Evolutionary conservation across 2,797 vertebrate species (phyloP).

Genomic region (Molossus molossus): DNA sequence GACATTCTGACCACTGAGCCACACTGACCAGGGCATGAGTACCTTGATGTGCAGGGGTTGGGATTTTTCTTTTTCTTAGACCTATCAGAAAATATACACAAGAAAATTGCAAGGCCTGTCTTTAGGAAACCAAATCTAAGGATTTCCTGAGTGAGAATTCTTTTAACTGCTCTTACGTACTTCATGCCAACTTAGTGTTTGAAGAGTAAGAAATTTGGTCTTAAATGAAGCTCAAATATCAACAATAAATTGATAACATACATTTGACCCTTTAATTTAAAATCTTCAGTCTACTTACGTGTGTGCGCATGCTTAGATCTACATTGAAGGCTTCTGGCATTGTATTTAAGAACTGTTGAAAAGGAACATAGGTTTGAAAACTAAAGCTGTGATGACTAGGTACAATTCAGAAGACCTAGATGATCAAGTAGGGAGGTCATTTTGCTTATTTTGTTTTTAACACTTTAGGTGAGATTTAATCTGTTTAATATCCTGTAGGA

Average conservation of each 20-base stretch:
- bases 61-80: background rate
- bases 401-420: background rate
- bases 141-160: conserved; percentile 16
- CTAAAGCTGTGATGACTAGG: background rate
- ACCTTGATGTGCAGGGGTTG: background rate
- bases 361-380: conserved; percentile 46
- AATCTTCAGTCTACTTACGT: background rate
- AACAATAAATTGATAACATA: conserved; percentile 50
- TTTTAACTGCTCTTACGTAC: background rate
- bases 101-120: background rate
- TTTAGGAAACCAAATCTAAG: conserved; percentile 56
- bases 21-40: background rate
- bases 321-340: conserved; percentile 23
- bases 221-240: conserved; percentile 2
- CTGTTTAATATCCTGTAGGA: conserved; percentile 48
- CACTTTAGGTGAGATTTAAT: background rate
- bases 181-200: conserved; percentile 36
- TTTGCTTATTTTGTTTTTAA: conserved; percentile 37
- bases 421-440: background rate
- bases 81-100: conserved; percentile 10
- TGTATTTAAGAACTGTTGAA: background rate
- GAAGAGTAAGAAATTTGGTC: conserved; percentile 26
- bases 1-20: too few relatives aligned
- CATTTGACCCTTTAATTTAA: conserved; percentile 42
- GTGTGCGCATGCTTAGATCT: background rate